These are phyloP conservation scores for Hycleus phaleratus DNA, from an alignment of 1,140 invertebrate genomes.

Conservation along the genomic window DNA sequence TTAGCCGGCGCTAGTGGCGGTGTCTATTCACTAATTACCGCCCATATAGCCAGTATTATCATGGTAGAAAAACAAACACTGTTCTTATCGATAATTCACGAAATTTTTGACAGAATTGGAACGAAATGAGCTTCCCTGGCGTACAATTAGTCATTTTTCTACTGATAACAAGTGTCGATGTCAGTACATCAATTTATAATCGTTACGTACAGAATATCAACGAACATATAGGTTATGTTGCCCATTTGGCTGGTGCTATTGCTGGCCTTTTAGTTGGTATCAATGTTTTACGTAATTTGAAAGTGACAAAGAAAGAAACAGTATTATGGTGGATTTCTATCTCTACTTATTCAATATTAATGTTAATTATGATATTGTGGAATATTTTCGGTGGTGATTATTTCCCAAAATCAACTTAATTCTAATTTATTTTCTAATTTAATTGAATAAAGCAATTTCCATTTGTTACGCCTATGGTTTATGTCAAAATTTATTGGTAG, in stretches of 20 bases:
- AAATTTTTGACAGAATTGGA: slow-evolving; percentile 67
- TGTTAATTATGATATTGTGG: neutral
- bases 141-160: slow-evolving; percentile 72
- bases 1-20: slow-evolving; percentile 93
- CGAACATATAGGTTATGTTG: slow-evolving; percentile 77
- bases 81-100: slow-evolving; percentile 4
- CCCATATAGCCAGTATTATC: slow-evolving; percentile 90
- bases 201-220: slow-evolving; percentile 58
- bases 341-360: neutral
- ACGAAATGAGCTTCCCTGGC: slow-evolving; percentile 83
- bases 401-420: slow-evolving; percentile 1
- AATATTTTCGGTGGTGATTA: slow-evolving; percentile 2
- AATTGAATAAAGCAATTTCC: too few species aligned
- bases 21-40: slow-evolving; percentile 90
- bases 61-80: slow-evolving; percentile 54
- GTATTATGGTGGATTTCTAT: slow-evolving; percentile 64
- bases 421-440: neutral
- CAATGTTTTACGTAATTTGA: slow-evolving; percentile 80
- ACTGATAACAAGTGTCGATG: slow-evolving; percentile 54
- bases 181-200: slow-evolving; percentile 76
- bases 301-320: slow-evolving; percentile 78
- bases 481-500: too few species aligned
- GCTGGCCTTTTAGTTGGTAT: slow-evolving; percentile 86
- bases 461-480: too few species aligned
- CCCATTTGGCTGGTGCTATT: slow-evolving; percentile 80